phyloP scores from a whole-genome alignment of 92 coral and sea anemone species.

The Pocillopora grandis region DNA sequence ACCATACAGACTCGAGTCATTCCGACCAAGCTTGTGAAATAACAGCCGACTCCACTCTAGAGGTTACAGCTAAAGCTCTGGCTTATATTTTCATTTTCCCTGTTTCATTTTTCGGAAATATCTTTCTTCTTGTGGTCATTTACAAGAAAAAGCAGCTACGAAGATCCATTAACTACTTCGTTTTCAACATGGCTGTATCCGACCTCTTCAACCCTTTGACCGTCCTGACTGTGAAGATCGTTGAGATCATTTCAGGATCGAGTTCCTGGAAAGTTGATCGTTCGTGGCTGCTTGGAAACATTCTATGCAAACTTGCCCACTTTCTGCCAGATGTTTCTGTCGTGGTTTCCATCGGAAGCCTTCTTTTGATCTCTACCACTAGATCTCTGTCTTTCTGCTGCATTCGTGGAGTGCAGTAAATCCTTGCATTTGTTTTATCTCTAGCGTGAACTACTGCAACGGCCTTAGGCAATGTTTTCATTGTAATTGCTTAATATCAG shows the following conservation, averaged over 20 bases:
- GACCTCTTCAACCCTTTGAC: slow-evolving; percentile 25
- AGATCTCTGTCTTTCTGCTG: background rate
- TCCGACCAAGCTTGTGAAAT: background rate
- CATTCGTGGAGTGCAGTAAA: background rate
- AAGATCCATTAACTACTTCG: slow-evolving; percentile 19
- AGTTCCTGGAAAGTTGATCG: background rate
- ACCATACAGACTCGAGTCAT: no score
- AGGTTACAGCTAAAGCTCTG: background rate
- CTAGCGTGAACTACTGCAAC: background rate
- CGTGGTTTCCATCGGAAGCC: background rate
- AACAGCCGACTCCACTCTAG: background rate
- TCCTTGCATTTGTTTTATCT: slow-evolving; percentile 1
- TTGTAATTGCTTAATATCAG: background rate
- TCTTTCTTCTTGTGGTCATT: background rate
- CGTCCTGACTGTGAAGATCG: slow-evolving; percentile 6
- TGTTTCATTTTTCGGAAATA: slow-evolving; percentile 16
- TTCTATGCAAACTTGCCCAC: background rate
- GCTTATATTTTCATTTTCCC: slow-evolving; percentile 14
- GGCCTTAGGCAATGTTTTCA: background rate
- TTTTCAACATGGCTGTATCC: slow-evolving; percentile 37
- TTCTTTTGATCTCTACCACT: background rate
- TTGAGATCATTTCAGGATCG: slow-evolving; percentile 2
- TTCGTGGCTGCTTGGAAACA: slow-evolving; percentile 11
- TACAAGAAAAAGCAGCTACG: slow-evolving; percentile 12
- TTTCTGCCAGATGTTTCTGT: slow-evolving; percentile 6